phyloP scores from a whole-genome alignment of 1,140 invertebrate genomes.

The Dinoponera quadriceps region DNA sequence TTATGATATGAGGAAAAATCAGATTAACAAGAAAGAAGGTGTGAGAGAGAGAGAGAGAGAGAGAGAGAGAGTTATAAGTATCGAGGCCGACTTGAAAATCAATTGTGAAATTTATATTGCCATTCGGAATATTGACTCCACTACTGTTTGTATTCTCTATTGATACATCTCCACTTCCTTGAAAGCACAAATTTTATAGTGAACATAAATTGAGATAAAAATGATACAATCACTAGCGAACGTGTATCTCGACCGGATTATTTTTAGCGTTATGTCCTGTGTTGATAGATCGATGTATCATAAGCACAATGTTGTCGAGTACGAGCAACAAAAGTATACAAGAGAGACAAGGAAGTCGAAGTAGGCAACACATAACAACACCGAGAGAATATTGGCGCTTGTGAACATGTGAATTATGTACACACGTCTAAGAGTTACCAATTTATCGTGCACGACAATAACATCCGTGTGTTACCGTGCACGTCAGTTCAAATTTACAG shows the following conservation, averaged over 20 bases:
- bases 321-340: conserved; percentile 24
- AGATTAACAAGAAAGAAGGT: conserved; percentile 17
- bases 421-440: conserved; percentile 46
- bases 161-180: conserved; percentile 71
- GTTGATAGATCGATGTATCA: conserved; percentile 60
- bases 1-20: conserved; percentile 28
- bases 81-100: conserved; percentile 41
- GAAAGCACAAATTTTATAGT: conserved; percentile 75
- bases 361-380: conserved; percentile 30
- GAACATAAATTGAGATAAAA: conserved; percentile 45
- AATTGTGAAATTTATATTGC: conserved; percentile 58
- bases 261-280: conserved; percentile 24
- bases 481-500: conserved; percentile 65
- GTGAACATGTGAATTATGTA: conserved; percentile 49
- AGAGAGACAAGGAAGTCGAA: conserved; percentile 14
- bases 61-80: conserved; percentile 52
- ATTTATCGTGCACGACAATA: conserved; percentile 57
- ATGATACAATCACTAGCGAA: conserved; percentile 47
- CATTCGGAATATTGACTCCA: conserved; percentile 55
- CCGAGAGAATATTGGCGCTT: conserved; percentile 20
- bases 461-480: conserved; percentile 57
- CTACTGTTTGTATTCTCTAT: conserved; percentile 69
- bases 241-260: conserved; percentile 53
- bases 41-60: too few relatives aligned
- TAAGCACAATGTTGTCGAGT: conserved; percentile 58